Evolutionary conservation across 2,113 vertebrate species (phyloP).

Genomic region (Typhlomys cinereus): DNA sequence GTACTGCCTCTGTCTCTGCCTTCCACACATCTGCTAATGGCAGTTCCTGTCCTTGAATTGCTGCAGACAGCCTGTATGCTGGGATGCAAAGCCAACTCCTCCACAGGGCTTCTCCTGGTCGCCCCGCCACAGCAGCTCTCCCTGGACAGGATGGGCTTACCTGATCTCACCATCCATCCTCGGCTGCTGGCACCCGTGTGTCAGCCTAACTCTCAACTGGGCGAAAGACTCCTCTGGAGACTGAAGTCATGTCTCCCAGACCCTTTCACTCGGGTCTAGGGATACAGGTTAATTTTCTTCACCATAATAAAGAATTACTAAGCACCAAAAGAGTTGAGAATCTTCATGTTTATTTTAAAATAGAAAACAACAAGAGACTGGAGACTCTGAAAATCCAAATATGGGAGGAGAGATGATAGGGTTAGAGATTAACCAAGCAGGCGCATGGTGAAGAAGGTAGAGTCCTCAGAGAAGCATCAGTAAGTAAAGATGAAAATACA

Average conservation of each 20-base stretch:
- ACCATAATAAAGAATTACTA: too few species aligned
- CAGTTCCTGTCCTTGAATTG: neutral
- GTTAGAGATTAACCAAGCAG: too few species aligned
- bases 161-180: neutral
- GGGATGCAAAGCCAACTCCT: neutral
- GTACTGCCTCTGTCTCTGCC: neutral
- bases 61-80: neutral
- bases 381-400: too few species aligned
- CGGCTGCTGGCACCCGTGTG: neutral
- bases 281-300: too few species aligned
- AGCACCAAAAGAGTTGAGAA: too few species aligned
- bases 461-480: too few species aligned
- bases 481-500: too few species aligned
- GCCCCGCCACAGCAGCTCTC: neutral
- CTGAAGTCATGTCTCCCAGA: neutral
- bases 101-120: neutral
- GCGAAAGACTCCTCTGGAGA: neutral
- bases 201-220: neutral
- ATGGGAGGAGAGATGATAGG: too few species aligned
- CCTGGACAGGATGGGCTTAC: neutral
- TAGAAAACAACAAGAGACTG: too few species aligned
- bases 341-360: too few species aligned
- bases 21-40: neutral
- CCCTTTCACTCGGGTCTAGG: too few species aligned
- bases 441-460: too few species aligned